These are phyloP conservation scores for Chelonoidis abingdonii DNA, from an alignment of 2,113 vertebrate species.

Conservation along the genomic window DNA sequence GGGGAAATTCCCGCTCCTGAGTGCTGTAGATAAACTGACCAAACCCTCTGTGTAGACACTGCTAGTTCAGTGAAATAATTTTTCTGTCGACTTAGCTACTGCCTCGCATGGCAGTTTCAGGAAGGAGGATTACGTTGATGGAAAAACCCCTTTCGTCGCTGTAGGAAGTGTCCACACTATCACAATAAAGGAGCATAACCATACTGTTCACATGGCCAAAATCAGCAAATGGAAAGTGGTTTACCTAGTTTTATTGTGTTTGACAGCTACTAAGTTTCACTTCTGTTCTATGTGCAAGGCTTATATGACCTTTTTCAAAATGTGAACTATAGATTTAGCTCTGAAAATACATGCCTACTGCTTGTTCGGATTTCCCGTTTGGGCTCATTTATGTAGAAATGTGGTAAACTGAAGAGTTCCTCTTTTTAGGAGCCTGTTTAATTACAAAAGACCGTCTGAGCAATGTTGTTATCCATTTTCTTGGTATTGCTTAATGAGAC, in stretches of 20 bases:
- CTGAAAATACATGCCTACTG: not conserved
- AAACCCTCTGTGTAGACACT: not conserved
- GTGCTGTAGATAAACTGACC: not conserved
- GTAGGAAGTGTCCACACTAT: not conserved
- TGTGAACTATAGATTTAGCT: not conserved
- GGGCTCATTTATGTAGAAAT: not conserved
- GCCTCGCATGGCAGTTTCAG: not conserved
- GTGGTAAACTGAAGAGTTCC: not conserved
- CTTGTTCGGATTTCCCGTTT: not conserved
- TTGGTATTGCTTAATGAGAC: slow-evolving; percentile 16
- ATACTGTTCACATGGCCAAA: not conserved
- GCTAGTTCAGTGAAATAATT: not conserved
- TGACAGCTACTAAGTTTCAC: not conserved
- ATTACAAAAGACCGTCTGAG: not conserved
- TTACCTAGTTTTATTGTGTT: not conserved
- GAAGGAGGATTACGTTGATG: not conserved
- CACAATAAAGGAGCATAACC: not conserved
- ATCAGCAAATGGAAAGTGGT: not conserved
- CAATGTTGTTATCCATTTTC: not conserved
- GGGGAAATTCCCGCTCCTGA: not conserved
- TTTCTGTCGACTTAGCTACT: not conserved
- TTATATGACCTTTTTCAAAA: not conserved
- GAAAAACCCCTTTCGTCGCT: not conserved
- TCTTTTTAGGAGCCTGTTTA: not conserved
- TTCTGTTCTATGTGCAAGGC: not conserved